Base-by-base conservation (phyloP, 2,113 vertebrate genomes). In the Thamnophis sirtalis region DNA sequence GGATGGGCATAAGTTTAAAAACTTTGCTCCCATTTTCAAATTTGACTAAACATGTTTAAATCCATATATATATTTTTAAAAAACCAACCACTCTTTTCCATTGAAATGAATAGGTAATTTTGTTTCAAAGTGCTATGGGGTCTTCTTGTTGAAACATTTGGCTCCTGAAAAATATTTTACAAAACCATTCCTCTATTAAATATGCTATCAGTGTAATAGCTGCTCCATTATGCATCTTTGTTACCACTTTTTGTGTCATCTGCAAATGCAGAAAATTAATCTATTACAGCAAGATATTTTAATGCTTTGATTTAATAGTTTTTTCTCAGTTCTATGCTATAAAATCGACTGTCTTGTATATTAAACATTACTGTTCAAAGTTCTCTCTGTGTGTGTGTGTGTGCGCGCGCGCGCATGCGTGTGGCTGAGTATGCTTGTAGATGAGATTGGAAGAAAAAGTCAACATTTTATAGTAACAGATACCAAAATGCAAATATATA, bases 291-390 rank as follows among this genome's bases (percentile, higher is more conserved):
- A 89, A 91, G 84, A 89, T 89, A 89, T 92, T 95, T 91, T 94
- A 63, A 84, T 94, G 91, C 91, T 96, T 96, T 88, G 33, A 94
- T 54, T 95, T 96, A 96, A 89, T 0, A 0, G 91, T 90, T 93
- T 87, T 21, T 80, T 93, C 93, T 94, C 38, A 86, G 89, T 86
- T 87, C 95, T 94, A 93, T 93, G 89, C 86, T 95, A 51, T n/a
- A 1, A 2, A 90, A 91, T 22, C 92, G 56, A 73, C 24, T 33
- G 68, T 63, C 49, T 91, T 95, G 88, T 91, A 49, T 21, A 19
- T 86, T 38, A 73, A 73, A 17, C n/a, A 17, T 80, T n/a, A 38
- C 68, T 19, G 68, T 51, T 51, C 85, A 86, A n/a, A 51, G 26
- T 51, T n/a, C n/a, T n/a, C n/a, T n/a, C n/a, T 17, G 48, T 50